These are phyloP conservation scores for Engraulis encrasicolus DNA, from an alignment of 2,113 vertebrate species.

Conservation along the genomic window DNA sequence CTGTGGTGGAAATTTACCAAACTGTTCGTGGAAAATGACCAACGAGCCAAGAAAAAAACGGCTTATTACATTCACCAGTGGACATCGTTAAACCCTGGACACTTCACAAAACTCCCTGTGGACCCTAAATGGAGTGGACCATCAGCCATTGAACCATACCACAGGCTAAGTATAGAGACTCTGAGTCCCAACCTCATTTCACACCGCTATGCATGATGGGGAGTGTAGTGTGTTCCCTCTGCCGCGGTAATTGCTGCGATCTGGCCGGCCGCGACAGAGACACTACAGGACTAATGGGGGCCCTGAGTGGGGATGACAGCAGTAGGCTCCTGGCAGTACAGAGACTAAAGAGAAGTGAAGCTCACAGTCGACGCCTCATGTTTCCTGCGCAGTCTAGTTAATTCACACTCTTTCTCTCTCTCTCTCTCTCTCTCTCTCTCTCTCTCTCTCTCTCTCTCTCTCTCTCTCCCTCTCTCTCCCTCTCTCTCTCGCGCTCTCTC, in stretches of 20 bases:
- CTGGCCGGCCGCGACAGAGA: neutral
- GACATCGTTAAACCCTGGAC: neutral
- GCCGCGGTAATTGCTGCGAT: neutral
- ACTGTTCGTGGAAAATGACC: neutral
- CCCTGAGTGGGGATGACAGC: neutral
- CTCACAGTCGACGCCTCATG: neutral
- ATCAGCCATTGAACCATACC: too few species aligned
- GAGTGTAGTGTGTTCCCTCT: neutral
- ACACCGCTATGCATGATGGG: constrained; percentile 17
- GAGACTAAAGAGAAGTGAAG: neutral
- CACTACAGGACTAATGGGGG: constrained; percentile 1
- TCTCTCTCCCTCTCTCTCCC: neutral
- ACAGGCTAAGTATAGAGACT: neutral
- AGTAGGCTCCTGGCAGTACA: neutral
- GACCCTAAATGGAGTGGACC: neutral
- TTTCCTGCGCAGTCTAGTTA: neutral
- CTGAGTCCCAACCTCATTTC: constrained; percentile 8
- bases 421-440: neutral
- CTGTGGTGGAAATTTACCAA: neutral
- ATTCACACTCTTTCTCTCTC: neutral
- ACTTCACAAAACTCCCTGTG: neutral
- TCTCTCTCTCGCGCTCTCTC: neutral
- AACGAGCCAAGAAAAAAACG: neutral
- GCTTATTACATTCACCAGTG: neutral
- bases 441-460: neutral